Conservation (phyloP, 2,888 invertebrate species). For the Lepidochrysops patricia region DNA sequence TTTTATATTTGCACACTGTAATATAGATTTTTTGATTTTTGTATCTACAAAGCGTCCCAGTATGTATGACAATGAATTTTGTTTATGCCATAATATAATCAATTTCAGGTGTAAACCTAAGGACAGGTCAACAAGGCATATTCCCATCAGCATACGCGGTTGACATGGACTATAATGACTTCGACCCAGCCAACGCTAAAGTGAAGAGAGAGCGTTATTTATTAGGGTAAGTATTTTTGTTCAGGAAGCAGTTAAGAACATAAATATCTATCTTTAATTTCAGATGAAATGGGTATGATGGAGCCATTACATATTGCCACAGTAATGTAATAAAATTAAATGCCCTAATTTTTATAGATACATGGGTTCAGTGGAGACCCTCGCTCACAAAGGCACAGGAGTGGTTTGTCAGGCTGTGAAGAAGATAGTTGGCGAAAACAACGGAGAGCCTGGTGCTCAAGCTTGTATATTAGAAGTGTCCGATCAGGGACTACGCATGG, state of each 20-base stretch:
- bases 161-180: constrained; percentile 96
- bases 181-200: constrained; percentile 89
- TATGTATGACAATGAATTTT: too few species aligned
- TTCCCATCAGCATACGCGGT: constrained; percentile 98
- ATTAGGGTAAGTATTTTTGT: constrained; percentile 73
- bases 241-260: neutral
- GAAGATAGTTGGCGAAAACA: constrained; percentile 84
- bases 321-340: neutral
- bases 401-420: constrained; percentile 94
- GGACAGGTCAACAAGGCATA: constrained; percentile 94
- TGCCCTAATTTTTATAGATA: constrained; percentile 65
- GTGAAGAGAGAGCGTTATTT: constrained; percentile 91
- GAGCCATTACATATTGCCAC: too few species aligned
- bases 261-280: too few species aligned
- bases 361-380: constrained; percentile 96
- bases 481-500: constrained; percentile 96
- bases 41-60: too few species aligned
- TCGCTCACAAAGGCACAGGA: constrained; percentile 97
- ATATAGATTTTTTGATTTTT: too few species aligned
- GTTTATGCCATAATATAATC: too few species aligned
- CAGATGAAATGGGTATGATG: too few species aligned
- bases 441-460: constrained; percentile 81
- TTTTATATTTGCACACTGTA: too few species aligned
- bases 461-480: constrained; percentile 94
- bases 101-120: constrained; percentile 90